Percentiles rank a stretch among this genome's conserved stretches.
phyloP scores from a whole-genome alignment of 1,140 invertebrate genomes.

The Sarcophaga bullata region DNA sequence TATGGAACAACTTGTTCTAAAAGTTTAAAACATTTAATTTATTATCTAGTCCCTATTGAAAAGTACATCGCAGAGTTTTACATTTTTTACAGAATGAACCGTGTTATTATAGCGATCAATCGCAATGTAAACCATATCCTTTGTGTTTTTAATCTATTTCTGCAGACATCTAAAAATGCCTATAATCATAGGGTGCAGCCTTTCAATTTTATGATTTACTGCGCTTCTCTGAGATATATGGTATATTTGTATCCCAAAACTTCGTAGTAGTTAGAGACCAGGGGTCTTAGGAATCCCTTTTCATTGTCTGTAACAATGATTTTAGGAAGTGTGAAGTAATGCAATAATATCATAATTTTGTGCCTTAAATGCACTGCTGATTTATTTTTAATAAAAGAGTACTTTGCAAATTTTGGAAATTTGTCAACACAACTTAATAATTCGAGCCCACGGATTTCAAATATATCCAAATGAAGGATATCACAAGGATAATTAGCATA shows the following conservation, averaged over 20 bases:
- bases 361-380: constrained; percentile 44
- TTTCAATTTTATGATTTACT: background rate
- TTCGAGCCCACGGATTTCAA: constrained; percentile 31
- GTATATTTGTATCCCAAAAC: background rate
- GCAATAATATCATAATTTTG: constrained; percentile 35
- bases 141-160: constrained; percentile 36
- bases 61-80: background rate
- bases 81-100: background rate
- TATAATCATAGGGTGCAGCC: background rate
- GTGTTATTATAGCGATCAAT: background rate
- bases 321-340: constrained; percentile 35
- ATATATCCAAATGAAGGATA: constrained; percentile 47
- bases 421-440: constrained; percentile 45
- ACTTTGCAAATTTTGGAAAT: constrained; percentile 46
- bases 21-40: constrained; percentile 1
- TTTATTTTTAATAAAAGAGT: constrained; percentile 41
- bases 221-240: background rate
- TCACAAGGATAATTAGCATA: constrained; percentile 29
- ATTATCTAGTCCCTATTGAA: background rate
- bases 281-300: too few species aligned
- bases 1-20: background rate
- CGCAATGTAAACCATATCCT: background rate
- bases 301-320: too few species aligned
- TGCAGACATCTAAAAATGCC: background rate
- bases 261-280: background rate